These are phyloP conservation scores for Eucriotettix oculatus DNA, from an alignment of 2,888 invertebrate genomes.

Conservation along the genomic window DNA sequence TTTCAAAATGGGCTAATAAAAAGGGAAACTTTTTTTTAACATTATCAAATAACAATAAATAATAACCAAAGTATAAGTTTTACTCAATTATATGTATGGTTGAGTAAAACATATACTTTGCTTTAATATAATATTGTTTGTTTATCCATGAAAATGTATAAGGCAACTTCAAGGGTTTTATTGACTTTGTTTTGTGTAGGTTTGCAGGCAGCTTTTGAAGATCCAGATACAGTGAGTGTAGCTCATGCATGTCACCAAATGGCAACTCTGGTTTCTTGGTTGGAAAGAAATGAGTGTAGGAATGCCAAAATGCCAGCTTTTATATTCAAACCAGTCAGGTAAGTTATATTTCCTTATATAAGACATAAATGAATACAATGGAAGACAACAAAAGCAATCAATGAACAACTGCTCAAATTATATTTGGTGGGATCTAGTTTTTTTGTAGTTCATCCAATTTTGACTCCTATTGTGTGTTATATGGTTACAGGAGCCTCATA, in stretches of 20 bases:
- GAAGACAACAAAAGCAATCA: neutral
- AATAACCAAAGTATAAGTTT: too few relatives aligned
- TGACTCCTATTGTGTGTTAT: neutral
- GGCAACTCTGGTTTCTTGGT: constrained; percentile 31
- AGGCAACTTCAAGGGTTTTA: too few relatives aligned
- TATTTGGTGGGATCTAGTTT: too few relatives aligned
- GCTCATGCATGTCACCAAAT: constrained; percentile 30
- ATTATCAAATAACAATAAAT: too few relatives aligned
- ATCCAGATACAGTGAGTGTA: constrained; percentile 22
- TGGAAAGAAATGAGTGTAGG: constrained; percentile 23
- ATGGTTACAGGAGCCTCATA: constrained; percentile 22
- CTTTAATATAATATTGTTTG: too few relatives aligned
- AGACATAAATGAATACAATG: neutral
- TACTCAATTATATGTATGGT: too few relatives aligned
- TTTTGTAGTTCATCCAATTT: too few relatives aligned
- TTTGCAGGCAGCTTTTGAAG: constrained; percentile 21
- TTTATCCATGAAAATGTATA: too few relatives aligned
- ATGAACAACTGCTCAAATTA: neutral
- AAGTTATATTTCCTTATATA: constrained; percentile 15
- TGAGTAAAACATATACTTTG: too few relatives aligned
- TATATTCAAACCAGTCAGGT: constrained; percentile 24
- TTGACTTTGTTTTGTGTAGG: constrained; percentile 12
- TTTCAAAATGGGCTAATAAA: too few relatives aligned
- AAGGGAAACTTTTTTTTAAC: too few relatives aligned
- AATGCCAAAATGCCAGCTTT: constrained; percentile 27